Conservation (phyloP, 2,888 invertebrate species). For the Aphrophora alni region DNA sequence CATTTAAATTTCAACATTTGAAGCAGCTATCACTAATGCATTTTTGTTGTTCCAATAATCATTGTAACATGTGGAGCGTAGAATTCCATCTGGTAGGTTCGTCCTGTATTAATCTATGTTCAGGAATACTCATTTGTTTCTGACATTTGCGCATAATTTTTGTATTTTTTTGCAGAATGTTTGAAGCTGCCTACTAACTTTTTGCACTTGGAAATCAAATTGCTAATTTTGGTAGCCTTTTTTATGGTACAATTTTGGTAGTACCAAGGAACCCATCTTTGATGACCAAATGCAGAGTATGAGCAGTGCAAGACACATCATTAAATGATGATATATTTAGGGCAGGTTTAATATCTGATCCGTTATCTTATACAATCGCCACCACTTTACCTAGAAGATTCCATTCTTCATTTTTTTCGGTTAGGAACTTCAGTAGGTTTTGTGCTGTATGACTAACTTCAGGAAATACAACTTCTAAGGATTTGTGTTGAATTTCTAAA, state of each 20-base stretch:
- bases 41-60: conserved; percentile 3
- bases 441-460: background rate
- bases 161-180: conserved; percentile 4
- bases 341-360: background rate
- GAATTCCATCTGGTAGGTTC: conserved; percentile 1
- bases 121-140: background rate
- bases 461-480: background rate
- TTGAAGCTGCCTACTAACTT: background rate
- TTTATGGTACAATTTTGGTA: background rate
- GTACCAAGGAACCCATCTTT: background rate
- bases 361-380: background rate
- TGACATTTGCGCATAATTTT: background rate
- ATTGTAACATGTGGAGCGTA: background rate
- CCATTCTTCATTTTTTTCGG: background rate
- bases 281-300: background rate
- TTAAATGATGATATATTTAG: background rate
- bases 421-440: background rate
- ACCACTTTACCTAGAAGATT: background rate
- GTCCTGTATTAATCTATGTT: background rate
- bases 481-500: background rate
- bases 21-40: background rate
- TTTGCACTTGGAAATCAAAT: background rate
- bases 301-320: background rate
- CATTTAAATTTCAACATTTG: too few relatives aligned
- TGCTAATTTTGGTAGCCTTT: background rate